Evolutionary conservation across 35 echinoderm and acorn worm genomes (phyloP), one percentile per base, ranked within the genome.

Genomic region (Apostichopus parvimensis): DNA sequence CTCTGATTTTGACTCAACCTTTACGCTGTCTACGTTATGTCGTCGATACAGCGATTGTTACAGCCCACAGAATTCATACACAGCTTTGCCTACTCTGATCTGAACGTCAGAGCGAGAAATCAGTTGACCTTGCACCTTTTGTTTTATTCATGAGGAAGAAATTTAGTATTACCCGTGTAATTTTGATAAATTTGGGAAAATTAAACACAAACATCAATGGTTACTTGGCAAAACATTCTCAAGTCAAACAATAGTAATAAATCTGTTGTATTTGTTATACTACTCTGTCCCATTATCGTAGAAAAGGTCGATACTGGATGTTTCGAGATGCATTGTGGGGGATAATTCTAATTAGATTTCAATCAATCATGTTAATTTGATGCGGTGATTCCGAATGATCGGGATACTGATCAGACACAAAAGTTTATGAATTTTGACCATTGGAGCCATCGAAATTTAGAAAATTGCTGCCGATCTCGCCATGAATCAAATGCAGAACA

Each of bases 281-380:
- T 75, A 2, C 71, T 75, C 17, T 20, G 4, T n/a, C 1, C 0
- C 71, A 18, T n/a, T 75, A 1, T 75, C 17, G 17, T 45, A 75
- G 11, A 75, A 75, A 75, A 75, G n/a, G 71, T 5, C 17, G n/a
- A 22, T 75, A 75, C 6, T 8, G 56, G 53, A 22, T 58, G 54
- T 58, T 28, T 26, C 86, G 17, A 66, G 21, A 88, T 88, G 86
- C 86, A 88, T 88, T 88, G 8, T 88, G 86, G 86, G 86, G 21
- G 86, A 88, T 88, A 88, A 88, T 72, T 28, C 79, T 92, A 82
- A 92, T 92, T 94, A 94, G 93, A 94, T 94, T 91, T 94, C 76
- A 88, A 94, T 94, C 93, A 78, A 85, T 89, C 93, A 94, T 94
- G 83, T 94, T 94, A 88, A 83, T 92, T 83, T 92, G 91, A 92